phyloP scores from a whole-genome alignment of 2,797 vertebrate species.

The Alosa sapidissima region DNA sequence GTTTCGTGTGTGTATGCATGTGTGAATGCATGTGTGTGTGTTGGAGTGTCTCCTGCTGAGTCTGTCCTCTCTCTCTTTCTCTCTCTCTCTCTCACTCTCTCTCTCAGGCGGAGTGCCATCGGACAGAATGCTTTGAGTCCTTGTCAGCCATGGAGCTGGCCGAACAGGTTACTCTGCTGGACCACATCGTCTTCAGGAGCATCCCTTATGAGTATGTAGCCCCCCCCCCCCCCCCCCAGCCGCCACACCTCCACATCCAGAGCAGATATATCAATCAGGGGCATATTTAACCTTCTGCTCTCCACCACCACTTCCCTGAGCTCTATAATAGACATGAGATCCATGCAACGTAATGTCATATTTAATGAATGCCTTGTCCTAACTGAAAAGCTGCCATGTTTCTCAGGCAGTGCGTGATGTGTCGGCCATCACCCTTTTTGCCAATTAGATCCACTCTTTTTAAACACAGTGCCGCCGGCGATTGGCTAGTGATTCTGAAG shows the following conservation, averaged over 20 bases:
- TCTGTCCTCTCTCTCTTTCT: not conserved
- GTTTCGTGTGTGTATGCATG: not conserved
- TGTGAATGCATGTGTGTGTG: not conserved
- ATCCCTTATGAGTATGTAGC: slow-evolving; percentile 94
- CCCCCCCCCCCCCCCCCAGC: not conserved
- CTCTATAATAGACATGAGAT: not conserved
- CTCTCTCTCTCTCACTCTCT: slow-evolving; percentile 38
- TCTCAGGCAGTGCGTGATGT: not conserved
- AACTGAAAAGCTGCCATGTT: slow-evolving; percentile 1
- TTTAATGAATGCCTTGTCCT: not conserved
- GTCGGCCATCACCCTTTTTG: not conserved
- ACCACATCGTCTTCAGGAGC: slow-evolving; percentile 93
- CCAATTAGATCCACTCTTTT: not conserved
- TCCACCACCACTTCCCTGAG: not conserved
- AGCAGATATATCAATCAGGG: not conserved
- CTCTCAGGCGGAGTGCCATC: slow-evolving; percentile 78
- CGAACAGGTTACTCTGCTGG: slow-evolving; percentile 94
- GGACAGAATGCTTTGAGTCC: slow-evolving; percentile 89
- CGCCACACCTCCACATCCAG: not conserved
- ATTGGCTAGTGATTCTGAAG: not conserved
- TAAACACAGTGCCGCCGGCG: not conserved
- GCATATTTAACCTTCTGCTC: not conserved
- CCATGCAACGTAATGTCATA: not conserved
- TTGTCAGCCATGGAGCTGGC: slow-evolving; percentile 95
- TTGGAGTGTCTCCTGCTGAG: not conserved